These are phyloP conservation scores for Entelurus aequoreus DNA, from an alignment of 2,113 vertebrate species.

Conservation along the genomic window DNA sequence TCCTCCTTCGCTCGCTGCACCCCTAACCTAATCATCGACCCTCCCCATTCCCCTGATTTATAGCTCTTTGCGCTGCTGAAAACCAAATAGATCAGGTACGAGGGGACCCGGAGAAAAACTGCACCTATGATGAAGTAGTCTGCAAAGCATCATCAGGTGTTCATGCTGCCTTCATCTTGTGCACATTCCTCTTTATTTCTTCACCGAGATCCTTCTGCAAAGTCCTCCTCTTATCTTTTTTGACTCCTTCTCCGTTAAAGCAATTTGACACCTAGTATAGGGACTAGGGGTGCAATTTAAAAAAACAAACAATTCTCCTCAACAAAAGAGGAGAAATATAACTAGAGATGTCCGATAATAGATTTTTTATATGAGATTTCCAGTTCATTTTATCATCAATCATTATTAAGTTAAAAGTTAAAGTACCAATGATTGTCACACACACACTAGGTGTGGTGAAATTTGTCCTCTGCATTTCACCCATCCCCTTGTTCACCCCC, in stretches of 20 bases:
- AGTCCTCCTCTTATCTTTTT: conserved; percentile 34
- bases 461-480: too few relatives aligned
- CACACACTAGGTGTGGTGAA: too few relatives aligned
- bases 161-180: conserved; percentile 51
- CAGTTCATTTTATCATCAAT: too few relatives aligned
- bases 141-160: conserved; percentile 57
- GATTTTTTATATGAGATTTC: too few relatives aligned
- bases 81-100: conserved; percentile 73
- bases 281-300: too few relatives aligned
- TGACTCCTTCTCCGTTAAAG: conserved; percentile 18
- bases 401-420: too few relatives aligned
- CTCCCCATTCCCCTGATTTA: conserved; percentile 74
- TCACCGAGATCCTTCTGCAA: conserved; percentile 24
- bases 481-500: too few relatives aligned
- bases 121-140: conserved; percentile 73
- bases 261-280: neutral
- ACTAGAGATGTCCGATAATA: too few relatives aligned
- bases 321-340: too few relatives aligned
- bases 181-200: conserved; percentile 45
- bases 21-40: conserved; percentile 67
- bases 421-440: too few relatives aligned
- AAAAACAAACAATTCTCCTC: too few relatives aligned
- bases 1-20: conserved; percentile 34
- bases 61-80: conserved; percentile 49
- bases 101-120: conserved; percentile 69